A percentile compares a stretch with the other conserved stretches of the same genome.
Evolutionary conservation across 2,888 invertebrate species (phyloP).

Genomic region (Blera fallax): DNA sequence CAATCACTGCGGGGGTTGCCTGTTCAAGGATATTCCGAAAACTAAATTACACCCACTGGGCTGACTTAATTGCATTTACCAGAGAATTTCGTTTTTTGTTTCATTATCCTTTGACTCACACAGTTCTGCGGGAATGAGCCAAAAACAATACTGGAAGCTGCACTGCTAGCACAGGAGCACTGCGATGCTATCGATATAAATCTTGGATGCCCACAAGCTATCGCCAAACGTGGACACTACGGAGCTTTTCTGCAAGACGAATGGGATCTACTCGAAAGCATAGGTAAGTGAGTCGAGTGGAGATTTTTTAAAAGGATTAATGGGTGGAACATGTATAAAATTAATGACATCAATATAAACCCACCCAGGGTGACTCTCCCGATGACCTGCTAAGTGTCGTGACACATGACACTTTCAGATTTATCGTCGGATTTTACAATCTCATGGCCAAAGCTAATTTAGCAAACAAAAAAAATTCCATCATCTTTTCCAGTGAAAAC

Average conservation of each 20-base stretch:
- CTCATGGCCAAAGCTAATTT: slow-evolving; percentile 39
- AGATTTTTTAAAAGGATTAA: slow-evolving; percentile 20
- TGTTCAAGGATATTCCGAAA: neutral
- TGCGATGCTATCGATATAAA: slow-evolving; percentile 99
- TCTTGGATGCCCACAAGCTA: slow-evolving; percentile 98
- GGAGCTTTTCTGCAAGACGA: slow-evolving; percentile 98
- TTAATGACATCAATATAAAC: slow-evolving; percentile 42
- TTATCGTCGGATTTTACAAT: slow-evolving; percentile 12
- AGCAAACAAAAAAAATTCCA: neutral
- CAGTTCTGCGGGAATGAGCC: slow-evolving; percentile 99
- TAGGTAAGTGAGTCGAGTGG: slow-evolving; percentile 84
- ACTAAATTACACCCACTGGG: slow-evolving; percentile 3
- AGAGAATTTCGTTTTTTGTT: slow-evolving; percentile 1
- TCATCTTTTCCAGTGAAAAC: slow-evolving; percentile 85
- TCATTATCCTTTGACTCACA: neutral
- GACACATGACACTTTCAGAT: slow-evolving; percentile 54
- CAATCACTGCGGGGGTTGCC: slow-evolving; percentile 3
- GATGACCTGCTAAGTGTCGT: slow-evolving; percentile 53
- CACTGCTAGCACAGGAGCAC: slow-evolving; percentile 90
- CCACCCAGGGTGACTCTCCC: slow-evolving; percentile 23
- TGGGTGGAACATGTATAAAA: slow-evolving; percentile 24
- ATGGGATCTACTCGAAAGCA: slow-evolving; percentile 91
- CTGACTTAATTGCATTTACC: slow-evolving; percentile 34
- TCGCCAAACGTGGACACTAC: slow-evolving; percentile 97
- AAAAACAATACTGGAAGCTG: slow-evolving; percentile 92